phyloP scores from a whole-genome alignment of 2,113 vertebrate genomes.

The Callionymus lyra region DNA sequence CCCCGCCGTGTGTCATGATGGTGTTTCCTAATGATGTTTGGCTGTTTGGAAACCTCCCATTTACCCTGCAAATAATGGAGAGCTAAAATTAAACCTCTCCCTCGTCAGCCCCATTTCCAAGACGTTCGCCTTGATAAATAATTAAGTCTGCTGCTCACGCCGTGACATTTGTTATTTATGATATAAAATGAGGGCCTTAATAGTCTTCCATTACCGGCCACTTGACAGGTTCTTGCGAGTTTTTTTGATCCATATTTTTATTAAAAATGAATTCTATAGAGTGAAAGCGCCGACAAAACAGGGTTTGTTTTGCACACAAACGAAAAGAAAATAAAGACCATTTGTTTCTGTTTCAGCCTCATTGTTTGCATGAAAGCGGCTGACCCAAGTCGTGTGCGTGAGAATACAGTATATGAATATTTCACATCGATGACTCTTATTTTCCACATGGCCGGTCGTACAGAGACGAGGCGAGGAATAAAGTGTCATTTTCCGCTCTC shows the following conservation, averaged over 20 bases:
- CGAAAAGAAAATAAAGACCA: neutral
- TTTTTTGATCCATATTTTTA: neutral
- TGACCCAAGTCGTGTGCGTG: conserved; percentile 21
- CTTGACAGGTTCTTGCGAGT: conserved; percentile 1
- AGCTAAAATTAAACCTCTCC: conserved; percentile 80
- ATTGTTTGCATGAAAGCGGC: conserved; percentile 7
- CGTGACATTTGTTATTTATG: conserved; percentile 83
- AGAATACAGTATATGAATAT: conserved; percentile 29
- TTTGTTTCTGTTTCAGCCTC: conserved; percentile 1
- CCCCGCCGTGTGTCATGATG: conserved; percentile 69
- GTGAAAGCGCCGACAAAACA: neutral
- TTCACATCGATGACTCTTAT: conserved; percentile 38
- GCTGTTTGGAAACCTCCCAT: conserved; percentile 75
- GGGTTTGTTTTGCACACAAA: neutral
- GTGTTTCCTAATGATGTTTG: conserved; percentile 72
- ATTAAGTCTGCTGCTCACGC: conserved; percentile 68
- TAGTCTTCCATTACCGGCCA: conserved; percentile 68
- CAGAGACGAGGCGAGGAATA: conserved; percentile 13
- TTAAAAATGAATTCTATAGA: neutral
- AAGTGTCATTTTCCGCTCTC: conserved; percentile 12
- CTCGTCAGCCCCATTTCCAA: conserved; percentile 76
- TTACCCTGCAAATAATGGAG: conserved; percentile 74
- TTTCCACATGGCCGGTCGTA: conserved; percentile 23
- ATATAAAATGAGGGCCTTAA: conserved; percentile 78
- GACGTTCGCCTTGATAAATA: conserved; percentile 78